phyloP scores from a whole-genome alignment of 2,888 invertebrate genomes.

The Scotopteryx bipunctaria region DNA sequence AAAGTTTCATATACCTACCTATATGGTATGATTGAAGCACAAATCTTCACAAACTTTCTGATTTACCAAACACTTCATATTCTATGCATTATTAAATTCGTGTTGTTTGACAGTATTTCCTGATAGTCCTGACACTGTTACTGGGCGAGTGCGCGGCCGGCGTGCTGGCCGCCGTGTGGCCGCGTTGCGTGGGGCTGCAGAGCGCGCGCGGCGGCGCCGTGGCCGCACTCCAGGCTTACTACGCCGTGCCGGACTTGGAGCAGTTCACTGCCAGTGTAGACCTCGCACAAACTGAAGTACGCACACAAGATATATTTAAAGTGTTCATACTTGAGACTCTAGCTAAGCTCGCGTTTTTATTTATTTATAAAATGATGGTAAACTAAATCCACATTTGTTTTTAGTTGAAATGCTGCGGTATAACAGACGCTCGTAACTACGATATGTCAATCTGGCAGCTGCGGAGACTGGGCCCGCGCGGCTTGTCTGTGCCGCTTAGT shows the following conservation, averaged over 20 bases:
- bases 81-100: neutral
- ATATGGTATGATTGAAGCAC: too few species aligned
- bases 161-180: constrained; percentile 88
- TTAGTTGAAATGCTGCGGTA: constrained; percentile 91
- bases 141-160: constrained; percentile 88
- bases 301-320: neutral
- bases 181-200: constrained; percentile 89
- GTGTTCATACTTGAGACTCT: too few species aligned
- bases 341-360: too few species aligned
- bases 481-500: constrained; percentile 86
- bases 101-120: constrained; percentile 84
- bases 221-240: constrained; percentile 88
- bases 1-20: too few species aligned
- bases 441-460: constrained; percentile 92
- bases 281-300: constrained; percentile 86
- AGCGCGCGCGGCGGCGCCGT: constrained; percentile 87
- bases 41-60: neutral
- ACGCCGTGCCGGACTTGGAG: constrained; percentile 88
- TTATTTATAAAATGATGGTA: too few species aligned
- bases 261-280: constrained; percentile 92
- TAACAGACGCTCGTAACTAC: constrained; percentile 90
- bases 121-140: constrained; percentile 86
- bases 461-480: constrained; percentile 87
- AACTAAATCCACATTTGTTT: too few species aligned
- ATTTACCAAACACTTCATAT: neutral